Conservation (phyloP, 1,140 invertebrate genomes). For the Zaprionus kolodkinae region DNA sequence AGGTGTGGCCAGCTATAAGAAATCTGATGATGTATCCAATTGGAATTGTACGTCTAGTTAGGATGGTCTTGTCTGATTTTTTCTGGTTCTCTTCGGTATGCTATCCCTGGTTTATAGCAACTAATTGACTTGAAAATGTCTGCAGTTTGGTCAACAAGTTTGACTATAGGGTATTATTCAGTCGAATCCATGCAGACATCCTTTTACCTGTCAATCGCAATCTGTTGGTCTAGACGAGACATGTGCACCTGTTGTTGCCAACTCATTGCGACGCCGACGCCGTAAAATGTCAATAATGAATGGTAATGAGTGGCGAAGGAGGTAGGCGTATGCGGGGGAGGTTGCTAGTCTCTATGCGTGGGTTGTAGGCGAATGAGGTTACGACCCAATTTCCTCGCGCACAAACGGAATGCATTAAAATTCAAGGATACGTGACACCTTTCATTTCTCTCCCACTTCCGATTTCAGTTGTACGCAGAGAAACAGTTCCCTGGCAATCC, state of each 20-base stretch:
- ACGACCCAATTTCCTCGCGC: constrained; percentile 45
- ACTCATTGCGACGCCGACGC: constrained; percentile 16
- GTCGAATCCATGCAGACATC: not conserved
- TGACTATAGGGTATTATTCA: not conserved
- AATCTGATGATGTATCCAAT: not conserved
- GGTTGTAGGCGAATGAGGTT: constrained; percentile 43
- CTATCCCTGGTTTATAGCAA: no score
- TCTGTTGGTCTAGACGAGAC: not conserved
- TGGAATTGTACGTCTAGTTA: not conserved
- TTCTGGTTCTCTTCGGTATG: no score
- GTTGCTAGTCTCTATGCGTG: not conserved
- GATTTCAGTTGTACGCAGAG: constrained; percentile 90
- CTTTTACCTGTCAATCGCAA: not conserved
- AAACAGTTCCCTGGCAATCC: constrained; percentile 96
- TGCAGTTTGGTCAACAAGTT: no score
- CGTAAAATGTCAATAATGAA: constrained; percentile 42
- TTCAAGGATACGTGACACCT: constrained; percentile 10
- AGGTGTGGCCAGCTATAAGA: not conserved
- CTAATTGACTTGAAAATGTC: no score
- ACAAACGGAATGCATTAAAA: not conserved
- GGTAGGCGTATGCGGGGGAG: not conserved
- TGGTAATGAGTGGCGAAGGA: constrained; percentile 20
- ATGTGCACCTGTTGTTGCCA: constrained; percentile 40
- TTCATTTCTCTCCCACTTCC: not conserved
- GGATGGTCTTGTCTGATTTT: not conserved